Percentiles rank a stretch among this genome's conserved stretches.
These are phyloP conservation scores for Darevskia nairensis DNA, from an alignment of 2,797 vertebrate genomes.

Conservation along the genomic window DNA sequence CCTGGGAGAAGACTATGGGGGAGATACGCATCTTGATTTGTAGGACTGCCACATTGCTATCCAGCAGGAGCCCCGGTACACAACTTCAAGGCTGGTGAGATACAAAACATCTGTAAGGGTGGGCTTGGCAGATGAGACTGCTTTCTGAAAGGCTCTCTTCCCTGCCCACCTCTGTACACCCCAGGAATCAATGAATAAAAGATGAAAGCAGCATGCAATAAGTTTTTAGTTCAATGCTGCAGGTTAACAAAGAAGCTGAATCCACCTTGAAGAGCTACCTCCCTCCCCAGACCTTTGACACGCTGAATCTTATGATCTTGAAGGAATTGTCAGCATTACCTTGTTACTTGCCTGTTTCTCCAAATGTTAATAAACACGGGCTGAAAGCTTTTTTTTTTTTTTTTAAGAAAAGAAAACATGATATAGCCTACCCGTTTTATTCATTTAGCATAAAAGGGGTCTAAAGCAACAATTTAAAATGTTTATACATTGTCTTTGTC, in stretches of 20 bases:
- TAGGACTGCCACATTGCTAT: constrained; percentile 26
- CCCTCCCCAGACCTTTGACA: accelerated
- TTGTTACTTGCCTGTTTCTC: not conserved
- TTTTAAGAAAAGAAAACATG: not conserved
- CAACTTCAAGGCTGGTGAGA: not conserved
- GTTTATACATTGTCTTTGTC: not conserved
- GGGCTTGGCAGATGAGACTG: constrained; percentile 29
- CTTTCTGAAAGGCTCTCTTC: constrained; percentile 8
- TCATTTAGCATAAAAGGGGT: not conserved
- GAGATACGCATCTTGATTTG: constrained; percentile 30
- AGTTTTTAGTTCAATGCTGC: constrained; percentile 30
- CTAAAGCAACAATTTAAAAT: not conserved
- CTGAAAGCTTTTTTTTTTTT: constrained; percentile 27
- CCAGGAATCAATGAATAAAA: constrained; percentile 52
- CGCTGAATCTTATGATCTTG: constrained; percentile 10
- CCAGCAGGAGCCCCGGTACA: constrained; percentile 17
- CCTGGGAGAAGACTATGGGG: constrained; percentile 4
- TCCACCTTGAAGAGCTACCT: constrained; percentile 6
- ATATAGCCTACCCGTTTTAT: constrained; percentile 4
- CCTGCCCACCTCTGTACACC: constrained; percentile 6
- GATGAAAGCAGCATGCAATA: constrained; percentile 11
- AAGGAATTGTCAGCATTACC: not conserved
- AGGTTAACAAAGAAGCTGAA: constrained; percentile 15
- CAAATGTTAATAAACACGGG: constrained; percentile 12
- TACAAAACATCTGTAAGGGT: constrained; percentile 35